Conservation (phyloP, 2,113 vertebrate species). For the Hoplias malabaricus region DNA sequence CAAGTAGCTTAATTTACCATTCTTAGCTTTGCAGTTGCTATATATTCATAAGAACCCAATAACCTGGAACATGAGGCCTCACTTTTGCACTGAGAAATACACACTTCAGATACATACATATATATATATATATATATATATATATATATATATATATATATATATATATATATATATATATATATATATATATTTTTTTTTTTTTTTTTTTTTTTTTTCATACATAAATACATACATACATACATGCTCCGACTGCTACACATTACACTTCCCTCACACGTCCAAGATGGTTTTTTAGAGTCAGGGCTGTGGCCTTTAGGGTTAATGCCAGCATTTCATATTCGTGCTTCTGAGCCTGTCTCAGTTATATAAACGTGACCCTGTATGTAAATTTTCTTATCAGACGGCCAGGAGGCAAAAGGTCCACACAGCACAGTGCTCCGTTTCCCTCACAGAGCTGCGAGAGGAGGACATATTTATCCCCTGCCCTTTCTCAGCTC, state of each 20-base stretch:
- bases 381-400: slow-evolving; percentile 7
- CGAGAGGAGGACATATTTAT: background rate
- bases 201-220: too few relatives aligned
- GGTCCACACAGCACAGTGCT: background rate
- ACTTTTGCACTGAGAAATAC: too few relatives aligned
- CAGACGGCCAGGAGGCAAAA: background rate
- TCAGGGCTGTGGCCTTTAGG: slow-evolving; percentile 14
- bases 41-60: too few relatives aligned
- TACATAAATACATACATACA: background rate
- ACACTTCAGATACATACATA: background rate
- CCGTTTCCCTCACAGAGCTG: background rate
- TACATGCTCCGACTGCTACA: slow-evolving; percentile 21
- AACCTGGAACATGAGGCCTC: too few relatives aligned
- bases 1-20: too few relatives aligned
- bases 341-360: background rate
- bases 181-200: background rate
- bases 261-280: slow-evolving; percentile 19
- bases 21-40: too few relatives aligned
- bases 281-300: slow-evolving; percentile 34
- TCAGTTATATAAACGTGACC: slow-evolving; percentile 4
- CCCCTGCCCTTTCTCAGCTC: background rate
- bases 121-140: background rate
- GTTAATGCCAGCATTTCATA: background rate
- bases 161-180: background rate
- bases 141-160: background rate